A percentile compares a stretch with the other conserved stretches of the same genome.
Conservation (phyloP, 1,140 invertebrate genomes). For the Bombus soroeensis region DNA sequence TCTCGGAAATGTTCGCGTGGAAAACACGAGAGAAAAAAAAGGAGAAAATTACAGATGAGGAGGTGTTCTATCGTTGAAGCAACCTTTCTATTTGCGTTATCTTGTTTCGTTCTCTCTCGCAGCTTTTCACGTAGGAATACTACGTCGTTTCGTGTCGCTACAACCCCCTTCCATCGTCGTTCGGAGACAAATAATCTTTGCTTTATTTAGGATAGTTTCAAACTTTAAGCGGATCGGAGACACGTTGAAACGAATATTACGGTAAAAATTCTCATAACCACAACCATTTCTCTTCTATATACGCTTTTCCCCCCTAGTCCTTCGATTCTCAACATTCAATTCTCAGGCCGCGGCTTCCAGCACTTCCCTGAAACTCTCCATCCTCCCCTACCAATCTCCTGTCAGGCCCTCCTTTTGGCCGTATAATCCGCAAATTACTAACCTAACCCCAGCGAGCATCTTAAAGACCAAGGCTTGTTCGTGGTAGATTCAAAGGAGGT, state of each 20-base stretch:
- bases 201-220: neutral
- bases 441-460: conserved; percentile 71
- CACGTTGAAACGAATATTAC: too few species aligned
- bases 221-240: too few species aligned
- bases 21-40: neutral
- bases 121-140: neutral
- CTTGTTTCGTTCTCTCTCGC: neutral
- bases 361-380: neutral
- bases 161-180: conserved; percentile 1
- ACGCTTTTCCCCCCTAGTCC: neutral
- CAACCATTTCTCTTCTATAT: neutral
- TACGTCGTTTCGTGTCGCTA: conserved; percentile 29
- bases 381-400: neutral
- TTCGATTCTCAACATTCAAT: conserved; percentile 32
- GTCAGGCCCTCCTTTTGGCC: conserved; percentile 51
- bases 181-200: neutral
- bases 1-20: conserved; percentile 3
- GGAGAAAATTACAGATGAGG: conserved; percentile 75
- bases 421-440: conserved; percentile 80
- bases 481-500: conserved; percentile 73
- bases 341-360: neutral
- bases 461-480: conserved; percentile 76
- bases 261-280: too few species aligned
- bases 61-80: conserved; percentile 65
- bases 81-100: conserved; percentile 61